phyloP scores from a whole-genome alignment of 1,140 invertebrate genomes.

The Metopolophium dirhodum region DNA sequence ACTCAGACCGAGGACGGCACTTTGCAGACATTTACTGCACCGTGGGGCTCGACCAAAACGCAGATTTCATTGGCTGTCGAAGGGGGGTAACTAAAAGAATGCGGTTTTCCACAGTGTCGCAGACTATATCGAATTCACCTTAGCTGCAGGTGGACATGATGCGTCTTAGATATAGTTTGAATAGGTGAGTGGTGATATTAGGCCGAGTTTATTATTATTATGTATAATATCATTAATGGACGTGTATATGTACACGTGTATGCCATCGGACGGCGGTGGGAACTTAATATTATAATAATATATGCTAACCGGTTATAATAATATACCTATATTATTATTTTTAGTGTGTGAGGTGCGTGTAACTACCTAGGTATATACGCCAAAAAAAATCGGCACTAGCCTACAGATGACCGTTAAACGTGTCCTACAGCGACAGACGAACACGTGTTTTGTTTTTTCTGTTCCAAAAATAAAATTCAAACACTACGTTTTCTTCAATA shows the following conservation, averaged over 20 bases:
- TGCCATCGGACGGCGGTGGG: not conserved
- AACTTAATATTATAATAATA: conserved; percentile 9
- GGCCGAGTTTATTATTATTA: not conserved
- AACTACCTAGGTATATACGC: not conserved
- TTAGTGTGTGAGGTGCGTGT: not conserved
- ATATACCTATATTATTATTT: not conserved
- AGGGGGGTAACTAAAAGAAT: not conserved
- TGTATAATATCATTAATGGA: conserved; percentile 2
- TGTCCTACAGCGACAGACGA: not conserved
- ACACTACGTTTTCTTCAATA: not conserved
- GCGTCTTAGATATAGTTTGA: not conserved
- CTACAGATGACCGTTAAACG: not conserved
- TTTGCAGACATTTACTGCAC: too few relatives aligned
- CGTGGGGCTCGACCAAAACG: too few relatives aligned
- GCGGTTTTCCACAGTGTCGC: not conserved
- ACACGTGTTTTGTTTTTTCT: not conserved
- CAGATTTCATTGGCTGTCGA: too few relatives aligned
- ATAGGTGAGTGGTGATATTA: not conserved
- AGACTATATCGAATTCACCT: not conserved
- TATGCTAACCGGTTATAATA: not conserved
- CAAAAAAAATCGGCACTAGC: not conserved
- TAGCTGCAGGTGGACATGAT: not conserved
- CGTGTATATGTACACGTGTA: not conserved
- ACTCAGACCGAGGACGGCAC: too few relatives aligned
- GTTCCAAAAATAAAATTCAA: not conserved